Evolutionary conservation across 2,113 vertebrate genomes (phyloP).

Genomic region (Ivindomyrus marchei): DNA sequence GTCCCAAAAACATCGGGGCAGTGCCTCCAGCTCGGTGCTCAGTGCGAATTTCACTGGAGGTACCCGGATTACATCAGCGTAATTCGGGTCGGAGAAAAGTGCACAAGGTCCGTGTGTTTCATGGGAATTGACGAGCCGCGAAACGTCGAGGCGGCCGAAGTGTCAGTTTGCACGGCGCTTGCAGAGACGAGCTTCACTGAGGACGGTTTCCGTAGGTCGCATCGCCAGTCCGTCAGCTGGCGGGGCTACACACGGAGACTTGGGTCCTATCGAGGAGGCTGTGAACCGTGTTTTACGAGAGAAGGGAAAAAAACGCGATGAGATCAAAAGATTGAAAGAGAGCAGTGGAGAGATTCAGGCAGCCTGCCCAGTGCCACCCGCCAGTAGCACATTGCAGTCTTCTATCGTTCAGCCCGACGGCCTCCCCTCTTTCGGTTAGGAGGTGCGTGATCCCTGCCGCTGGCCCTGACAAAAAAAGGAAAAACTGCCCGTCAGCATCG

Average conservation of each 20-base stretch:
- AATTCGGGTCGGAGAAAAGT: constrained; percentile 13
- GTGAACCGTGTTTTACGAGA: constrained; percentile 12
- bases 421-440: not conserved
- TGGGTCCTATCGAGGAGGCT: constrained; percentile 6
- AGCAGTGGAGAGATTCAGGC: not conserved
- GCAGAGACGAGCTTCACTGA: constrained; percentile 8
- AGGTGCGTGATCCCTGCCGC: not conserved
- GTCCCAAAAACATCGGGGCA: not conserved
- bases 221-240: constrained; percentile 27
- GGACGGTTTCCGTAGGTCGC: constrained; percentile 25
- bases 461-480: not conserved
- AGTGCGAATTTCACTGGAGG: not conserved
- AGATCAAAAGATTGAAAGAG: constrained; percentile 17
- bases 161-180: constrained; percentile 22
- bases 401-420: not conserved
- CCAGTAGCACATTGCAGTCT: not conserved
- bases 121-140: not conserved
- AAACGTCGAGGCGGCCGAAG: not conserved
- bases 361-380: not conserved
- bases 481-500: not conserved
- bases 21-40: constrained; percentile 2
- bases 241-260: constrained; percentile 21
- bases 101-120: not conserved
- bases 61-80: constrained; percentile 4
- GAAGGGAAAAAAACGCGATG: not conserved